Evolutionary conservation across 2,113 vertebrate genomes (phyloP).

Genomic region (Oenanthe oenanthe): DNA sequence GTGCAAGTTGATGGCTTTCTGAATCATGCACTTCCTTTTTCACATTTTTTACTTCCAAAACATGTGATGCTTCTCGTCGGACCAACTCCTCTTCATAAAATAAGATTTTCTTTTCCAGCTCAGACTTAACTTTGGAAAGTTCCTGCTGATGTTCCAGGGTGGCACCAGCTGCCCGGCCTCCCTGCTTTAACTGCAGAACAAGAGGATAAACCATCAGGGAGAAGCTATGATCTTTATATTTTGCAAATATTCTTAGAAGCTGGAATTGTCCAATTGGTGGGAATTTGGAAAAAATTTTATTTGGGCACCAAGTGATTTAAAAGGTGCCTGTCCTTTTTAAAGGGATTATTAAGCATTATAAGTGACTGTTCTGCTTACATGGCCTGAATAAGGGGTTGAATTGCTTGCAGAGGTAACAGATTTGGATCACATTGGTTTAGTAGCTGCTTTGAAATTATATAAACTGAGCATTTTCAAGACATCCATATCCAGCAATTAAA

Average conservation of each 20-base stretch:
- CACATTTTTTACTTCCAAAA: conserved; percentile 88
- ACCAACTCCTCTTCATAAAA: conserved; percentile 94
- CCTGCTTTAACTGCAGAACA: conserved; percentile 82
- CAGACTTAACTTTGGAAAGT: conserved; percentile 86
- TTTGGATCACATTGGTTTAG: background rate
- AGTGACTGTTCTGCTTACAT: background rate
- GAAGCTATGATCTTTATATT: background rate
- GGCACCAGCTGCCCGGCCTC: conserved; percentile 75
- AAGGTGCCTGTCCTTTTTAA: background rate
- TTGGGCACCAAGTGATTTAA: background rate
- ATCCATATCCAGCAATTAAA: background rate
- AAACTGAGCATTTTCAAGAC: background rate
- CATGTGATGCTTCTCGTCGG: conserved; percentile 87
- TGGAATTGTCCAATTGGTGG: background rate
- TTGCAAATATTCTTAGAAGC: background rate
- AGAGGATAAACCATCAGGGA: background rate
- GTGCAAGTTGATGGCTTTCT: conserved; percentile 86
- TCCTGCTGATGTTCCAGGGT: conserved; percentile 88
- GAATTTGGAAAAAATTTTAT: background rate
- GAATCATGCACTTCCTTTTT: conserved; percentile 93
- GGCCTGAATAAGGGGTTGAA: background rate
- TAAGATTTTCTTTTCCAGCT: conserved; percentile 93
- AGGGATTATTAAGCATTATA: background rate
- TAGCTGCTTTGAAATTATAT: background rate
- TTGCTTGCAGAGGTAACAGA: background rate